These are phyloP conservation scores for Colletes collaris DNA, from an alignment of 2,888 invertebrate genomes.

Conservation along the genomic window DNA sequence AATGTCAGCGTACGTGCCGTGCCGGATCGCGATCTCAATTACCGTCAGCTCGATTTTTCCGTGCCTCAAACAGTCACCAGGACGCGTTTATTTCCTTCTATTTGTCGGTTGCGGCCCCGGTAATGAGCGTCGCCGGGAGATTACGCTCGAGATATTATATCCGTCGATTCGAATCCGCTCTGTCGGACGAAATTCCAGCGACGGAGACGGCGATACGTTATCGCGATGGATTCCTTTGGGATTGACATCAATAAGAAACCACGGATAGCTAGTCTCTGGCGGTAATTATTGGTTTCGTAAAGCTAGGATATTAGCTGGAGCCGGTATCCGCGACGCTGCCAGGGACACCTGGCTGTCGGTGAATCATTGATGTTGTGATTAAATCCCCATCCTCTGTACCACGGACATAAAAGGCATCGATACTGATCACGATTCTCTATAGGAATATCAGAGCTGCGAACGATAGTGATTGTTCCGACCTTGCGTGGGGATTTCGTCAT, in stretches of 20 bases:
- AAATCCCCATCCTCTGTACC: neutral
- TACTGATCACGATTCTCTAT: no score
- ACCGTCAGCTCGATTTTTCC: slow-evolving; percentile 16
- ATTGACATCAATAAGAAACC: slow-evolving; percentile 41
- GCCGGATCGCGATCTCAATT: slow-evolving; percentile 30
- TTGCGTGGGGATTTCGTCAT: no score
- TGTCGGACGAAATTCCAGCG: slow-evolving; percentile 22
- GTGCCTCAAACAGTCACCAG: neutral
- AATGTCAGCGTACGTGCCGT: neutral
- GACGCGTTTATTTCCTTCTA: slow-evolving; percentile 21
- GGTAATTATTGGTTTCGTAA: slow-evolving; percentile 41
- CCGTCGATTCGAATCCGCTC: slow-evolving; percentile 4
- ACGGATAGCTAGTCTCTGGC: slow-evolving; percentile 7
- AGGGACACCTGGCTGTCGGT: neutral
- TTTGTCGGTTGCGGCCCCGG: neutral
- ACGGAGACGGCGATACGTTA: slow-evolving; percentile 33
- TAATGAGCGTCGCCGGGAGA: slow-evolving; percentile 26
- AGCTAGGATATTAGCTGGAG: slow-evolving; percentile 23
- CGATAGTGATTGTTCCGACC: no score
- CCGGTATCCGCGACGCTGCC: slow-evolving; percentile 10
- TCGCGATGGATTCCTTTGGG: slow-evolving; percentile 28
- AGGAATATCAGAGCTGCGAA: no score
- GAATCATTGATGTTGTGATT: slow-evolving; percentile 3
- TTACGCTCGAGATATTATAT: slow-evolving; percentile 46
- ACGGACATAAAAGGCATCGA: no score